Base-by-base conservation (phyloP, 92 coral and sea anemone species). In the Isaurus tuberculatus region DNA sequence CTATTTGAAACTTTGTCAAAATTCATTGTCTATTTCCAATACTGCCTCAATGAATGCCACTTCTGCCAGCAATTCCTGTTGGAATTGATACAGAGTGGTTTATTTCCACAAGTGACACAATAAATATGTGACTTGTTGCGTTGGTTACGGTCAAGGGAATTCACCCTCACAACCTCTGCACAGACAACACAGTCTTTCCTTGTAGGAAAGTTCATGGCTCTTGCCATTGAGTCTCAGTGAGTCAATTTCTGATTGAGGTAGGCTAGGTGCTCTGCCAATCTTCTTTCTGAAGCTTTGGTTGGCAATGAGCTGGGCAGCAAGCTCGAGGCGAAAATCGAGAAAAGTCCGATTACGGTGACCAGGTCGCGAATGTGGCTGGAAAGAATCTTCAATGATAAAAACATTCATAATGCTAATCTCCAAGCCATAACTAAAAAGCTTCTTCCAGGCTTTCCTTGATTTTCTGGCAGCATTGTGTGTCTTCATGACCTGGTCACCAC, bases 361-460 rank as follows among this genome's bases (percentile, higher is more conserved):
- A 65, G 40, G 40, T 65, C 70, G 37, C 26, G 70, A 65, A 2
- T 65, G 70, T 36, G 75, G 75, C 32, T 70, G 75, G 32, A 70
- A 70, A n/a, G 75, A 69, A 72, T 85, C 80, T 49, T 65, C 61
- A 46, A 49, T 79, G 17, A 60, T 60, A 46, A 79, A 86, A 1
- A 68, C 81, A 53, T 86, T 86, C 80, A 86, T 49, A 57, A 86
- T 33, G 42, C 80, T 78, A 13, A 86, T 75, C 73, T 86, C 89
- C 64, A 69, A 60, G 28, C 89, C 89, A 79, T 79, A 79, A 25
- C 83, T 79, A 44, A 86, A 86, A n/a, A 86, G 89, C 33, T 86
- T 79, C 57, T 86, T 79, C 81, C 84, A 85, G 58, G 84, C 70
- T 53, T 85, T 77, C 9, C 73, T 66, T 29, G 89, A 85, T 57